Percentiles rank a stretch among this genome's conserved stretches.
phyloP scores from a whole-genome alignment of 92 coral and sea anemone genomes.

The Virgularia gustaviana region DNA sequence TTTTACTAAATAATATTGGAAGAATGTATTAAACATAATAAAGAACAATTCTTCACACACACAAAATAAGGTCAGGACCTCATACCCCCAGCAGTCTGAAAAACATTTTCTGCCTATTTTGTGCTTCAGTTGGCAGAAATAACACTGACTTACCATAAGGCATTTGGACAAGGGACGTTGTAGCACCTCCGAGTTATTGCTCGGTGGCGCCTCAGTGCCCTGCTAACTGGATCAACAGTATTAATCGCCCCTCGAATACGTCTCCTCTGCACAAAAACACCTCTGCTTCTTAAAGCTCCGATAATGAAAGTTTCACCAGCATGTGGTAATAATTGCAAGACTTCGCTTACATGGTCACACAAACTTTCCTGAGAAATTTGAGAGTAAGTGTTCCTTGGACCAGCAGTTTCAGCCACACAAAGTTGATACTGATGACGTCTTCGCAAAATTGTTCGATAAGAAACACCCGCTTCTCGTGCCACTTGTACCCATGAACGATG shows the following conservation, averaged over 20 bases:
- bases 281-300: slow-evolving; percentile 30
- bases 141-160: slow-evolving; percentile 22
- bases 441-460: slow-evolving; percentile 37
- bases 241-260: slow-evolving; percentile 31
- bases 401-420: slow-evolving; percentile 13
- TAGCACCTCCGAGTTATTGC: slow-evolving; percentile 29
- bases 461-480: slow-evolving; percentile 43
- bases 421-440: slow-evolving; percentile 34
- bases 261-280: slow-evolving; percentile 19
- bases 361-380: slow-evolving; percentile 42
- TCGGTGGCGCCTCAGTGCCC: slow-evolving; percentile 12
- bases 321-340: slow-evolving; percentile 39
- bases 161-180: slow-evolving; percentile 48
- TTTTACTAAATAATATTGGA: too few species aligned
- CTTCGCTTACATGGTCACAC: slow-evolving; percentile 47
- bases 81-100: background rate
- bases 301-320: slow-evolving; percentile 33
- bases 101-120: background rate
- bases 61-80: background rate
- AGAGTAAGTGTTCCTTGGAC: slow-evolving; percentile 32
- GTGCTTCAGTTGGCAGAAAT: background rate
- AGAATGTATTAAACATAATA: too few species aligned
- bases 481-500: slow-evolving; percentile 54
- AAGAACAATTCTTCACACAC: too few species aligned
- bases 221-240: slow-evolving; percentile 22